Percentiles rank a stretch among this genome's conserved stretches.
phyloP scores from a whole-genome alignment of 1,140 invertebrate species.

The Ceratosolen solmsi region DNA sequence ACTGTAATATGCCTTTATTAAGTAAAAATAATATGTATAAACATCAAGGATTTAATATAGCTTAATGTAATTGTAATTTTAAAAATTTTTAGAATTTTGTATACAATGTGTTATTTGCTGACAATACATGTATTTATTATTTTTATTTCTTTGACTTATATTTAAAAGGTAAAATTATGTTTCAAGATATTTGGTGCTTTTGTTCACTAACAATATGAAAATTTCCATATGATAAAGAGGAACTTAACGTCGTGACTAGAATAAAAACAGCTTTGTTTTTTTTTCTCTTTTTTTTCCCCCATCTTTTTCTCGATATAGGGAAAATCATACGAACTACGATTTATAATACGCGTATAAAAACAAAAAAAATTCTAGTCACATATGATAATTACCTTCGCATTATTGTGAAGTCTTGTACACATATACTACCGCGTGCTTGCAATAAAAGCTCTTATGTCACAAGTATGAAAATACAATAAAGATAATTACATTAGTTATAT shows the following conservation, averaged over 20 bases:
- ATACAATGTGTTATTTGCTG: no score
- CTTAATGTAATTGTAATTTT: no score
- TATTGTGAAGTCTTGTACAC: conserved; percentile 5
- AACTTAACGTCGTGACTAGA: background rate
- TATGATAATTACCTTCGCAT: background rate
- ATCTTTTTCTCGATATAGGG: no score
- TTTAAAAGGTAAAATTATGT: no score
- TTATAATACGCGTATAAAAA: background rate
- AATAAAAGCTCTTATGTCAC: background rate
- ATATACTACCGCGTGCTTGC: background rate
- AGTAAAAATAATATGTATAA: no score
- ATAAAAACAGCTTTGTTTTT: conserved; percentile 18
- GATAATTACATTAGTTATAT: background rate
- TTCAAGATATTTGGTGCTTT: no score
- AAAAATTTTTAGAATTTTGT: no score
- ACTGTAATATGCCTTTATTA: no score
- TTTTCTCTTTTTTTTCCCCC: no score
- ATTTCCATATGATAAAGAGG: background rate
- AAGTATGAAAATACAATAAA: background rate
- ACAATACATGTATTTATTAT: no score
- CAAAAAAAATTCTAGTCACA: conserved; percentile 39
- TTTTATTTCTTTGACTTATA: no score
- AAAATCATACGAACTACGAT: background rate
- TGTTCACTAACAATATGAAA: background rate
- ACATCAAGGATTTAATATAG: no score